Base-by-base conservation (phyloP, 2,888 invertebrate species). In the Rosalia funebris region DNA sequence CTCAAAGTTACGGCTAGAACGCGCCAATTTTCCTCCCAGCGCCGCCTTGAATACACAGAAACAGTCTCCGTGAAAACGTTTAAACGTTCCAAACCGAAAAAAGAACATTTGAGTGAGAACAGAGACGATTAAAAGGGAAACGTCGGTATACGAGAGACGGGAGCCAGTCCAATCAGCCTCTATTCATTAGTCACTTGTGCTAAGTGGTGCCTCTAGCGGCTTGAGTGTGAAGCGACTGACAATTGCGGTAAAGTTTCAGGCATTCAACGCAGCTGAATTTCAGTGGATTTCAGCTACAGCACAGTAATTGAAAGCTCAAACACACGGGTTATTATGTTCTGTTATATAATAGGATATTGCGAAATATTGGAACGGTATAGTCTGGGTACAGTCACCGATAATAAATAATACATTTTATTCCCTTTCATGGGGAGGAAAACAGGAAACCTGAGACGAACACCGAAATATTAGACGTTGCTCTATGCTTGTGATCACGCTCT, bases 131-230 rank as follows among this genome's bases (percentile, higher is more conserved):
- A 54, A 57, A 48, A 15, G 34, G 25, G 36, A 32, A 39, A 25
- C 19, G 19, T 7, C 47, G 59, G 45, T 19, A 25, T 36, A 58
- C 59, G 55, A 62, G 54, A 50, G 54, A 62, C 42, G 50, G 39
- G 31, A 62, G 44, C 59, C 54, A 44, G 57, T 54, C 72, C 76
- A 77, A 77, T 77, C 77, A 77, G 70, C 61, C 68, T 69, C 75
- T 69, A 73, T 77, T 77, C 77, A 77, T 77, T 77, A 77, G 74
- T 75, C 76, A 72, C 76, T 77, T 72, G 69, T 63, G 64, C 47
- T 74, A 76, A 77, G 77, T 76, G 75, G 71, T 65, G 72, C 73
- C 70, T 70, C 70, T 71, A 71, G 69, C 70, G 72, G 69, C 65
- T 69, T 53, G 68, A 72, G 72, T 72, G 76, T 72, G 75, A 75